A percentile compares a stretch with the other conserved stretches of the same genome.
Conservation (phyloP, 2,797 vertebrate genomes). For the Rhinophrynus dorsalis region DNA sequence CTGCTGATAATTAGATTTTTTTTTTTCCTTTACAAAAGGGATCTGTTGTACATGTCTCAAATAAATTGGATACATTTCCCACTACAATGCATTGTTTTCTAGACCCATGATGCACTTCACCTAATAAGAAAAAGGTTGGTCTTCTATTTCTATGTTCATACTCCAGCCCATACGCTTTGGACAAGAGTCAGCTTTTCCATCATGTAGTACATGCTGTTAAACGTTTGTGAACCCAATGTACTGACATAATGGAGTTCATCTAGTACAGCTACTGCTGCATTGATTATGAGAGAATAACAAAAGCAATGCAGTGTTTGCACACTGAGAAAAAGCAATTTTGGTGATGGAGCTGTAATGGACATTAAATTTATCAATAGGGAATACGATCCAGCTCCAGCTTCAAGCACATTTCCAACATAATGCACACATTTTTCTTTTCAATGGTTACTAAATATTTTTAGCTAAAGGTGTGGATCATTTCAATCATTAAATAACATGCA, state of each 20-base stretch:
- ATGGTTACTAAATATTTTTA: not conserved
- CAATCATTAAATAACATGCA: not conserved
- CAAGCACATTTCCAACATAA: conserved; percentile 11
- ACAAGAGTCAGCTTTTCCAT: not conserved
- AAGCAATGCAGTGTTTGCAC: conserved; percentile 13
- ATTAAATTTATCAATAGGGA: conserved; percentile 27
- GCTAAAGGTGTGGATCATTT: not conserved
- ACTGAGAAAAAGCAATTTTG: conserved; percentile 26
- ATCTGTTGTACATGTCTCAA: too few species aligned
- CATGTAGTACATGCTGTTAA: conserved; percentile 1
- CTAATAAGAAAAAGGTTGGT: not conserved
- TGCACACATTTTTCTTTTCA: conserved; percentile 2
- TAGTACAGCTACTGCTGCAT: conserved; percentile 10
- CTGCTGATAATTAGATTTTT: too few species aligned
- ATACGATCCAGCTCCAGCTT: not conserved
- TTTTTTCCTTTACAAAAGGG: too few species aligned
- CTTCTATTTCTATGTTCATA: not conserved
- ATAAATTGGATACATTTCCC: too few species aligned
- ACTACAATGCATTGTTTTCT: too few species aligned
- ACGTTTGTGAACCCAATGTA: not conserved
- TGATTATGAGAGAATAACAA: conserved; percentile 13
- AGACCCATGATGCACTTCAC: not conserved
- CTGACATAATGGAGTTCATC: not conserved
- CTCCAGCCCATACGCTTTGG: not conserved
- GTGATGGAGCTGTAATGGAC: conserved; percentile 22